phyloP scores from a whole-genome alignment of 2,797 vertebrate species.

The Triplophysa bombifrons region DNA sequence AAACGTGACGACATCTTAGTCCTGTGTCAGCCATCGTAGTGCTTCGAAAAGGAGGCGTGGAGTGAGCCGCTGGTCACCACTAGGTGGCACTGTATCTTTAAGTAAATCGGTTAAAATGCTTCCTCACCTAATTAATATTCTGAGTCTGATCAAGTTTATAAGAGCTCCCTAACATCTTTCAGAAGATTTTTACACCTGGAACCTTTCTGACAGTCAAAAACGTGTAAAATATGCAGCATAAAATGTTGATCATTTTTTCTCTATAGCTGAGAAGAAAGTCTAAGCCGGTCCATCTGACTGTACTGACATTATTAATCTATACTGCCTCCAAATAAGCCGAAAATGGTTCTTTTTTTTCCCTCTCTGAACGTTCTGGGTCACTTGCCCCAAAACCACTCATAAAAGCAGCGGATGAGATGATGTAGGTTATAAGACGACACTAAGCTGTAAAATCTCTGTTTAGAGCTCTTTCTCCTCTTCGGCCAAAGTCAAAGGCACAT shows the following conservation, averaged over 20 bases:
- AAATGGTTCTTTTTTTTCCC: slow-evolving; percentile 18
- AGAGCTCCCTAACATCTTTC: not conserved
- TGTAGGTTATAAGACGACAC: slow-evolving; percentile 33
- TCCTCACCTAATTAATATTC: not conserved
- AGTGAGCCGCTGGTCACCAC: too few relatives aligned
- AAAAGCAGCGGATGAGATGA: slow-evolving; percentile 45
- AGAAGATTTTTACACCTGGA: not conserved
- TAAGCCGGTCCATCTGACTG: not conserved
- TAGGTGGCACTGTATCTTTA: not conserved
- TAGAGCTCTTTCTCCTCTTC: slow-evolving; percentile 2
- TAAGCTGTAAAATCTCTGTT: slow-evolving; percentile 12
- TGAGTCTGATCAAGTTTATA: not conserved
- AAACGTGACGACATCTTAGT: too few relatives aligned
- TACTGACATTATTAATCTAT: slow-evolving; percentile 47
- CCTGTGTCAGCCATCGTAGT: too few relatives aligned
- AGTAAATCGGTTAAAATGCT: not conserved
- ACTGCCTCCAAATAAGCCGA: slow-evolving; percentile 36
- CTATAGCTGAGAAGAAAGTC: not conserved
- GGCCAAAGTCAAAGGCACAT: slow-evolving; percentile 15
- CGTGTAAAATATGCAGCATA: not conserved
- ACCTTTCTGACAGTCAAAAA: not conserved
- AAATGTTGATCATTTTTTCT: not conserved
- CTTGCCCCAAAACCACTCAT: slow-evolving; percentile 40
- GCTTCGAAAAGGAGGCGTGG: too few relatives aligned
- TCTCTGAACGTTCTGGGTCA: slow-evolving; percentile 35